Conservation (phyloP, 2,797 vertebrate species). For the Cossypha dichroa region DNA sequence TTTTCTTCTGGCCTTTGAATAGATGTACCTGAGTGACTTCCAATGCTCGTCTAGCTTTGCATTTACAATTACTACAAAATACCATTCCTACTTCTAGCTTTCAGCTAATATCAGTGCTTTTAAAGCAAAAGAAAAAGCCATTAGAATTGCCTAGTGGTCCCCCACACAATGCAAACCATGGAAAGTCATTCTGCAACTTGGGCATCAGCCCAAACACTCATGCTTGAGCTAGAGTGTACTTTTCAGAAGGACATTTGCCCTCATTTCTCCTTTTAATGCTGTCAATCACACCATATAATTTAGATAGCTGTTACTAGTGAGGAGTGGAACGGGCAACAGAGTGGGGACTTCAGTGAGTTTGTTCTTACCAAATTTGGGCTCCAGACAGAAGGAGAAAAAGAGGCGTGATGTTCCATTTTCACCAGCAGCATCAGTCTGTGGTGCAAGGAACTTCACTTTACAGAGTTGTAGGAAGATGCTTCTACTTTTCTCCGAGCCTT, state of each 20-base stretch:
- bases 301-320: neutral
- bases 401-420: neutral
- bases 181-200: neutral
- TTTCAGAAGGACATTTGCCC: neutral
- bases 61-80: slow-evolving; percentile 9
- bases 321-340: neutral
- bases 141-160: neutral
- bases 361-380: neutral
- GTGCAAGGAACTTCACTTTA: neutral
- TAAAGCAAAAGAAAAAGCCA: neutral
- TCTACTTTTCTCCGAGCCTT: neutral
- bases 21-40: slow-evolving; percentile 46
- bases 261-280: neutral
- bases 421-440: rapidly evolving
- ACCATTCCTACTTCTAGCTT: slow-evolving; percentile 3
- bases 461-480: neutral
- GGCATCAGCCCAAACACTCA: neutral
- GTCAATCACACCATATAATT: neutral
- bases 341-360: neutral
- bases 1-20: slow-evolving; percentile 24
- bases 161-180: neutral
- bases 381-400: neutral
- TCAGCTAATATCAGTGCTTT: neutral
- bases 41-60: neutral
- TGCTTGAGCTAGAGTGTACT: neutral